Evolutionary conservation across 2,888 invertebrate genomes (phyloP).

Genomic region (Lasioglossum figueresi): DNA sequence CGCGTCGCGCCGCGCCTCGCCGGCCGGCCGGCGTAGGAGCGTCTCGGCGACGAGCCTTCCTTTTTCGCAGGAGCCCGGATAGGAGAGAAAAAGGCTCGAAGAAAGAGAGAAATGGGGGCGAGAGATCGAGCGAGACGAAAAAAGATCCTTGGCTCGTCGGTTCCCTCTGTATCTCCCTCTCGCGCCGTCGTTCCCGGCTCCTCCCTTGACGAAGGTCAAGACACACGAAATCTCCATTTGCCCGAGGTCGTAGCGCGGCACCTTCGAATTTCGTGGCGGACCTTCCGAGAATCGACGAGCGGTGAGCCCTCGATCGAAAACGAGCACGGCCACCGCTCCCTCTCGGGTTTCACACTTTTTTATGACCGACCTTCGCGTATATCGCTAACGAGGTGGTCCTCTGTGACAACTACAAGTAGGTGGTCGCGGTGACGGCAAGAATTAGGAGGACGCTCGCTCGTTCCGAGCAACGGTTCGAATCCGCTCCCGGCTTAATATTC

Average conservation of each 20-base stretch:
- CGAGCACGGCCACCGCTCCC: conserved; percentile 53
- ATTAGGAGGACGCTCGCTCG: conserved; percentile 23
- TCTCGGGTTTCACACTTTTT: conserved; percentile 69
- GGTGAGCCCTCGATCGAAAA: conserved; percentile 61
- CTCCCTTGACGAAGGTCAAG: conserved; percentile 82
- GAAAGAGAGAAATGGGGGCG: neutral
- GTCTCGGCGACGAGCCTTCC: conserved; percentile 49
- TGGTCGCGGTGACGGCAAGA: conserved; percentile 41
- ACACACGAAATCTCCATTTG: conserved; percentile 75
- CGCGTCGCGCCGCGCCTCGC: too few species aligned
- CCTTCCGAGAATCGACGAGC: conserved; percentile 71
- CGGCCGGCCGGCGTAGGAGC: conserved; percentile 50
- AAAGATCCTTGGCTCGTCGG: conserved; percentile 6
- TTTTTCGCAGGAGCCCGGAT: conserved; percentile 48
- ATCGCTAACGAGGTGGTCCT: conserved; percentile 69
- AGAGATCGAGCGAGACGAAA: neutral
- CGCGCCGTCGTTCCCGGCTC: conserved; percentile 60
- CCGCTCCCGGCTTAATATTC: neutral
- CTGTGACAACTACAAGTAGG: conserved; percentile 59
- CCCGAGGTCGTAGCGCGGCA: conserved; percentile 70
- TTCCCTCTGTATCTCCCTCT: neutral
- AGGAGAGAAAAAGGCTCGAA: neutral
- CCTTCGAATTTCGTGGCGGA: conserved; percentile 68
- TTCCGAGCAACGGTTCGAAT: neutral
- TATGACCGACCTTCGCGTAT: conserved; percentile 65